phyloP scores from a whole-genome alignment of 1,140 invertebrate species.

The Drosophila eugracilis region DNA sequence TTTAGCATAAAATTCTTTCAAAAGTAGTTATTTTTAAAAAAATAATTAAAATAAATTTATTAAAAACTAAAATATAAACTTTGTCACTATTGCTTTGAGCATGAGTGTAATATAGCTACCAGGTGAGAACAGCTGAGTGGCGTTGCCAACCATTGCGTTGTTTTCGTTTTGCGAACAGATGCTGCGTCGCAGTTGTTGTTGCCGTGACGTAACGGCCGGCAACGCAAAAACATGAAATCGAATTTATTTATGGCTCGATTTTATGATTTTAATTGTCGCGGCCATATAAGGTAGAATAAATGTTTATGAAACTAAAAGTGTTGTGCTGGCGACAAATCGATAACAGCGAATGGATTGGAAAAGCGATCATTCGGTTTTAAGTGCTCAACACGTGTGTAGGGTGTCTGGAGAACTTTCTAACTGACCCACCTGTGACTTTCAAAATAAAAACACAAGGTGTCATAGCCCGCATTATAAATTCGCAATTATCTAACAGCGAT shows the following conservation, averaged over 20 bases:
- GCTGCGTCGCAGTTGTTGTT: slow-evolving; percentile 22
- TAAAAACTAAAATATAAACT: not conserved
- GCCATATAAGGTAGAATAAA: slow-evolving; percentile 9
- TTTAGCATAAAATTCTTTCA: no score
- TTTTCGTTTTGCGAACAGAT: slow-evolving; percentile 10
- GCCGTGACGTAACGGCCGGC: slow-evolving; percentile 55
- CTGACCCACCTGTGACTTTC: slow-evolving; percentile 39
- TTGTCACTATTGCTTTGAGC: not conserved
- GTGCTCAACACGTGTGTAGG: slow-evolving; percentile 19
- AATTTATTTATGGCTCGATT: slow-evolving; percentile 38
- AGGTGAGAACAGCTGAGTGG: slow-evolving; percentile 56
- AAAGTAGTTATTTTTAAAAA: no score
- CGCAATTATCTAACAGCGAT: slow-evolving; percentile 69
- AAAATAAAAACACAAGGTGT: slow-evolving; percentile 25
- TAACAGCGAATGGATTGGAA: slow-evolving; percentile 5
- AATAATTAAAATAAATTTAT: not conserved
- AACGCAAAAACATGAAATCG: slow-evolving; percentile 27
- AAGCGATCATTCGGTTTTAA: slow-evolving; percentile 6
- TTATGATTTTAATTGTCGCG: slow-evolving; percentile 37
- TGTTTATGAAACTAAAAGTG: slow-evolving; percentile 14
- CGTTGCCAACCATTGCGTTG: slow-evolving; percentile 54
- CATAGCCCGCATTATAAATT: slow-evolving; percentile 54
- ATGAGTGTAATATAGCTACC: not conserved
- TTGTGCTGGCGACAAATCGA: slow-evolving; percentile 33
- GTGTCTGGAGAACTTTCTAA: slow-evolving; percentile 14